Conservation (phyloP, 2,888 invertebrate genomes). For the Diaphora mendica region DNA sequence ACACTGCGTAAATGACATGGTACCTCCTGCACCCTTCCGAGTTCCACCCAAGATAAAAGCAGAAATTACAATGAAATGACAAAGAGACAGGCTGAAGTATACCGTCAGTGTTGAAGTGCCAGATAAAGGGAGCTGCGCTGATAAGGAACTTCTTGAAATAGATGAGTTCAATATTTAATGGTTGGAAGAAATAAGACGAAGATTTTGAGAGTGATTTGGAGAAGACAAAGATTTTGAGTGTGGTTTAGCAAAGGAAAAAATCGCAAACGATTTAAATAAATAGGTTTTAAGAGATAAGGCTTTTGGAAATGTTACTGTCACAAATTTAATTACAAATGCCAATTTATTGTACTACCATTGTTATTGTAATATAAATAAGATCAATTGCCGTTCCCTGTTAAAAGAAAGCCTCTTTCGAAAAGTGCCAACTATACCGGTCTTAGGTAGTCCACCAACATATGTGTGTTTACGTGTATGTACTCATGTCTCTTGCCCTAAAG, state of each 20-base stretch:
- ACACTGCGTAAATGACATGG: constrained; percentile 57
- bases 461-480: too few species aligned
- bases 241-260: neutral
- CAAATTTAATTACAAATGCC: neutral
- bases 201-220: neutral
- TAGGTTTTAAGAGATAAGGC: neutral
- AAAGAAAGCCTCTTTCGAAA: too few species aligned
- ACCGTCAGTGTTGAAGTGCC: constrained; percentile 59
- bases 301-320: neutral
- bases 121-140: constrained; percentile 34
- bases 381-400: neutral
- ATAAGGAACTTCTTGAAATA: constrained; percentile 20
- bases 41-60: constrained; percentile 74
- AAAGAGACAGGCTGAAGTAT: constrained; percentile 55
- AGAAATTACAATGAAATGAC: constrained; percentile 79
- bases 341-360: neutral
- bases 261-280: neutral
- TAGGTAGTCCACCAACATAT: too few species aligned
- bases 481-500: too few species aligned
- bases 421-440: too few species aligned
- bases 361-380: neutral
- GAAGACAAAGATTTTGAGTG: neutral
- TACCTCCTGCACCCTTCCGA: constrained; percentile 56
- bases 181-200: neutral
- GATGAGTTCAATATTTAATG: constrained; percentile 10